A percentile compares a stretch with the other conserved stretches of the same genome.
Evolutionary conservation across 2,888 invertebrate species (phyloP).

Genomic region (Thera britannica): DNA sequence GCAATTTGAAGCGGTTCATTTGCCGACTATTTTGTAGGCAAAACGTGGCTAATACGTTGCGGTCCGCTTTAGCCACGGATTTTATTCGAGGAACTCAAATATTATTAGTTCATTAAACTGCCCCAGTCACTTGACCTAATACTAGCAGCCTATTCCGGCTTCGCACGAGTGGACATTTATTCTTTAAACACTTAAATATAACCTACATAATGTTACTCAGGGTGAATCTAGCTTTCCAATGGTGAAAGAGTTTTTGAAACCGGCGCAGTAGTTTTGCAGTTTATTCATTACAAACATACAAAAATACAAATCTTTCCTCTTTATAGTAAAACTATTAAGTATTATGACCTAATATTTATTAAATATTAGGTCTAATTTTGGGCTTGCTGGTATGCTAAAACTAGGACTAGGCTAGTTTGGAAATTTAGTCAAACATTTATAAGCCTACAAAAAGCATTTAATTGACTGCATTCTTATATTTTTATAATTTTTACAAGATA

Average conservation of each 20-base stretch:
- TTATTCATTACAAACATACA: too few relatives aligned
- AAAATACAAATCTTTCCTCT: too few relatives aligned
- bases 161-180: too few relatives aligned
- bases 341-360: too few relatives aligned
- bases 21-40: conserved; percentile 46
- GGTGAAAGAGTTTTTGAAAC: too few relatives aligned
- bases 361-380: too few relatives aligned
- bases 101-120: conserved; percentile 24
- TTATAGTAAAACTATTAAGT: too few relatives aligned
- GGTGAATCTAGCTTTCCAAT: too few relatives aligned
- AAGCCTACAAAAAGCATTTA: conserved; percentile 6
- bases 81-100: conserved; percentile 47
- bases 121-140: conserved; percentile 1
- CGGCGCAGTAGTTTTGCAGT: too few relatives aligned
- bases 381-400: background rate
- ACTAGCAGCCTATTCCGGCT: background rate
- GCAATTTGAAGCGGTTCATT: conserved; percentile 49
- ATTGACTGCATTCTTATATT: background rate
- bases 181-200: too few relatives aligned
- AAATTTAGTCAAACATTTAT: background rate
- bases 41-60: conserved; percentile 49
- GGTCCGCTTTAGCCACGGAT: conserved; percentile 52
- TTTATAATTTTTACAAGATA: conserved; percentile 4
- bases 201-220: too few relatives aligned
- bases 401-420: background rate